A percentile compares a stretch with the other conserved stretches of the same genome.
Evolutionary conservation across 2,113 vertebrate species (phyloP).

Genomic region (Mustelus asterias): DNA sequence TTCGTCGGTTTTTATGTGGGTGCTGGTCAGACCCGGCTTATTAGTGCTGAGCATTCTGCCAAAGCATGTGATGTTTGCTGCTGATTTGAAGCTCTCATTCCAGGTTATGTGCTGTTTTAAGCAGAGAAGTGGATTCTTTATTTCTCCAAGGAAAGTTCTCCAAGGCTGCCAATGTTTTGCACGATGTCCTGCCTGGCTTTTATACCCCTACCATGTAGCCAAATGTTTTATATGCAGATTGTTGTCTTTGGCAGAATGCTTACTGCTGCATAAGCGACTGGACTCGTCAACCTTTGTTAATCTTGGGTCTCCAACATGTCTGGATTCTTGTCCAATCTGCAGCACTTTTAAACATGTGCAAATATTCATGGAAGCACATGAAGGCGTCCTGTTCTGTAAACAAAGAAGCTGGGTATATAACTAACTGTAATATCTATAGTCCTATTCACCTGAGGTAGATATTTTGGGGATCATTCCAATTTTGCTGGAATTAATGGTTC

Average conservation of each 20-base stretch:
- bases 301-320: background rate
- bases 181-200: background rate
- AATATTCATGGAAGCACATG: background rate
- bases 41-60: background rate
- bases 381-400: background rate
- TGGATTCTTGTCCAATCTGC: background rate
- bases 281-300: background rate
- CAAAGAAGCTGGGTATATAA: background rate
- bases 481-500: background rate
- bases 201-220: background rate
- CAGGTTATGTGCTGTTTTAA: background rate
- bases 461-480: background rate
- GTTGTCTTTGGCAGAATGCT: constrained; percentile 21
- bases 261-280: background rate
- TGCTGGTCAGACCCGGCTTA: background rate
- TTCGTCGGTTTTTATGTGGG: background rate
- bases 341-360: background rate
- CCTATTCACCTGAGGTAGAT: background rate
- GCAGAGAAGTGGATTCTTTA: background rate
- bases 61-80: background rate
- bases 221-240: background rate
- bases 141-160: constrained; percentile 10
- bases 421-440: background rate
- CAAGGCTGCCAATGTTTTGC: background rate
- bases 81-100: background rate